Conservation (phyloP, 1,140 invertebrate species). For the Megathymus violae region DNA sequence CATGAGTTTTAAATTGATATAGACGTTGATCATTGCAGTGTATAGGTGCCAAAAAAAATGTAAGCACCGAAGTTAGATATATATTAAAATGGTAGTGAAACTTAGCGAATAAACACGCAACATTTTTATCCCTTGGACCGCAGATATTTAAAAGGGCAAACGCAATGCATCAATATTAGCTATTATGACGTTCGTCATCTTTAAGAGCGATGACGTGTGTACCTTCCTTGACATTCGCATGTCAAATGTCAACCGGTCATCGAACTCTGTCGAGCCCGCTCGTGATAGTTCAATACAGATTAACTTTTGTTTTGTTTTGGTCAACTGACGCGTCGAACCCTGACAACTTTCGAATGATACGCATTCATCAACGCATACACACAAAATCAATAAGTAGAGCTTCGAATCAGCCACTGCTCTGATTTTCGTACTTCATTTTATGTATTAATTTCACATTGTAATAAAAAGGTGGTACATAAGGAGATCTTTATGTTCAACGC, state of each 20-base stretch:
- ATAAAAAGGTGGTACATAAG: no score
- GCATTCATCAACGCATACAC: slow-evolving; percentile 18
- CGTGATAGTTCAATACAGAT: slow-evolving; percentile 54
- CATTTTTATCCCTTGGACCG: no score
- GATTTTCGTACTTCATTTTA: background rate
- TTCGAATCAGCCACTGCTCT: slow-evolving; percentile 14
- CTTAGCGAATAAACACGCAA: no score
- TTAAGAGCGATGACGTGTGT: slow-evolving; percentile 38
- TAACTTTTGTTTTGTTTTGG: slow-evolving; percentile 50
- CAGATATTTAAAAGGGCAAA: no score
- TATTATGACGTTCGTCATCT: slow-evolving; percentile 29
- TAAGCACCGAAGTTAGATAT: no score
- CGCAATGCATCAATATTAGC: slow-evolving; percentile 28
- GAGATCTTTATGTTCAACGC: no score
- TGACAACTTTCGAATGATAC: slow-evolving; percentile 43
- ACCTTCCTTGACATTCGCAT: slow-evolving; percentile 74
- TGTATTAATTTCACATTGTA: no score
- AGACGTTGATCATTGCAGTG: no score
- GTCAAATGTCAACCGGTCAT: slow-evolving; percentile 76
- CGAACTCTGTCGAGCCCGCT: slow-evolving; percentile 45
- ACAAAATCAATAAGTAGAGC: slow-evolving; percentile 15
- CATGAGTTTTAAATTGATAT: no score
- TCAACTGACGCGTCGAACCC: slow-evolving; percentile 26
- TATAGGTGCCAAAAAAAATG: no score
- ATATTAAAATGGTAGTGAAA: no score